Evolutionary conservation across 2,113 vertebrate genomes (phyloP).

Genomic region (Toxotes chatareus): DNA sequence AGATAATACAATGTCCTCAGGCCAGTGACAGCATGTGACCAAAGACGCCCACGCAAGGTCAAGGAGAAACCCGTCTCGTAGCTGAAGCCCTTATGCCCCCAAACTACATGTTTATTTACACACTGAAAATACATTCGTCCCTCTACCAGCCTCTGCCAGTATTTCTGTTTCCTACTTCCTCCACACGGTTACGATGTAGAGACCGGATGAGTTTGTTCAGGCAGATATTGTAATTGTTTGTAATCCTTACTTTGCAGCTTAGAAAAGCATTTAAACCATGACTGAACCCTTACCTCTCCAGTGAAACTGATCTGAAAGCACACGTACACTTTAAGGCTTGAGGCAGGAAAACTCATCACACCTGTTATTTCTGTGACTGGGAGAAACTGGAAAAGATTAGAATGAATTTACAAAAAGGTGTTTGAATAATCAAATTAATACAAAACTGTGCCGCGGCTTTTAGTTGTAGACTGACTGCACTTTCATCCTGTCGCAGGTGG

Average conservation of each 20-base stretch:
- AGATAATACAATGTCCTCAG: slow-evolving; percentile 12
- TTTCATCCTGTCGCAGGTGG: background rate
- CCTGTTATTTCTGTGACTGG: background rate
- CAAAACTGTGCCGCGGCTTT: too few species aligned
- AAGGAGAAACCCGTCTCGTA: background rate
- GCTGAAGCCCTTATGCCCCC: background rate
- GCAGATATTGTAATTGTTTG: background rate
- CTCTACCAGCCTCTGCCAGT: too few species aligned
- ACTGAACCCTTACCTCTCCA: too few species aligned
- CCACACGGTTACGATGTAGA: too few species aligned
- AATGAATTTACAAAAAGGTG: too few species aligned
- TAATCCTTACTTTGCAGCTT: background rate
- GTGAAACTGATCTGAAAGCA: too few species aligned
- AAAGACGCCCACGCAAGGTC: slow-evolving; percentile 12
- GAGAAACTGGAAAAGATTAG: too few species aligned
- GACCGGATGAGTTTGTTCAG: background rate
- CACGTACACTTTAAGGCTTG: background rate
- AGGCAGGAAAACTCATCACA: background rate
- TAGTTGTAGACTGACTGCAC: background rate
- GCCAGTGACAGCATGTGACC: background rate
- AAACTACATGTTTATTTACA: background rate
- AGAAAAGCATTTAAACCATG: background rate
- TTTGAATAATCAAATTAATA: too few species aligned
- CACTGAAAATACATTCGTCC: too few species aligned
- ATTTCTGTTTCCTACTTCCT: too few species aligned